Evolutionary conservation across 2,797 vertebrate genomes (phyloP), one percentile per base, ranked within the genome.

Genomic region (Australoheros facetus): DNA sequence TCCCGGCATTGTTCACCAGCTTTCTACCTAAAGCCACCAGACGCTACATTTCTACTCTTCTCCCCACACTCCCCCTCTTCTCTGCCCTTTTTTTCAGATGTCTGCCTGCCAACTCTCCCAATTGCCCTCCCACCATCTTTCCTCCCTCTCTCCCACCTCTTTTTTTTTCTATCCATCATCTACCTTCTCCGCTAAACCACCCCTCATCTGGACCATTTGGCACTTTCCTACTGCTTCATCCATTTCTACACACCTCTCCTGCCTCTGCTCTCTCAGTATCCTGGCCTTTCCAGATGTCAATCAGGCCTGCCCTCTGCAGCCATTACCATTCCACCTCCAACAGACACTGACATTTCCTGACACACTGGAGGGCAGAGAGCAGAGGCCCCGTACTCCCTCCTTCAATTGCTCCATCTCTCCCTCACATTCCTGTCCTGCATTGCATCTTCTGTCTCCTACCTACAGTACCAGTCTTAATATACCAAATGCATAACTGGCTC

Each of bases 301-400:
- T 94, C 91, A 91, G 80, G 56, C 84, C 85, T 81, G 87, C 91
- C 86, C 87, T 87, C 79, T 82, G 89, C 86, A 89, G 77, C 90
- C 87, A 94, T 94, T 94, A 95, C 89, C 89, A 85, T 88, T 92
- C 86, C 91, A 92, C 90, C 87, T 94, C 92, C 86, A 91, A 89
- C 87, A 88, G 75, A 76, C 75, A 73, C 89, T 91, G 91, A 91
- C 88, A 94, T 94, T 94, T 94, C 86, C 78, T 79, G 86, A 88
- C 86, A 90, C 83, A 84, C 73, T 32, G 32, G 79, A 89, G 88
- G 89, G 83, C 86, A 87, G 75, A 79, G 83, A 87, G 82, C 81
- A 78, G 74, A 73, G 21, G 71, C 75, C 7, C 71, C 3, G 5
- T 69, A 62, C 80, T 60, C 75, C 66, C 39, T 58, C 71, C 71